Evolutionary conservation across 2,888 invertebrate species (phyloP), one percentile per base, ranked within the genome.

Genomic region (Polietes domitor): DNA sequence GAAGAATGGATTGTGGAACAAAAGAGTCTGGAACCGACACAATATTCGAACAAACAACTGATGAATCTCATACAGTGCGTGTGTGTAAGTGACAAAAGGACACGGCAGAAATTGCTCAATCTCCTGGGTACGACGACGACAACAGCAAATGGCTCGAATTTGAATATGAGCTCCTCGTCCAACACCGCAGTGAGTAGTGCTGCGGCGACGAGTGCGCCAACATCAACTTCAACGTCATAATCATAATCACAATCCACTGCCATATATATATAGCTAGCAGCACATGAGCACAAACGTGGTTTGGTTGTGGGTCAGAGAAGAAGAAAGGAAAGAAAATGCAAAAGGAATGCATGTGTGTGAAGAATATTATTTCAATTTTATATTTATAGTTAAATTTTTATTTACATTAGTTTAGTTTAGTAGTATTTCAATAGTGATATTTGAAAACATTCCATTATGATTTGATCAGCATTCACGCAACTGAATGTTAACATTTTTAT

Each of bases 1-100:
- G 98, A 99, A 90, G 95, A 95, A 70, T 99, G 99, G 95, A 94
- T 99, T 7, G 94, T 94, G 86, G 96, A 96, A 53, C 96, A 98
- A 90, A 94, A 94, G 82, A 97, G 98, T 91, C 95, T 97, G 90
- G 94, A 94, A 86, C 68, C 32, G 17, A 41, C 65, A 12, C 98
- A 98, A 91, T 99, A 99, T 93, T 96, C 97, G 0, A 93, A 94
- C 58, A 97, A 97, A 88, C 99, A 99, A 93, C 92, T 99, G 78
- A 93, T 95, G 70, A 96, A 97, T 19, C 93, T 99, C 53, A 95
- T 99, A 0, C 95, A 95, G 77, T 97, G 97, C 88, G 95, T 97
- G 0, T 97, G 97, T 90, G 97, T 97, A 88, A 96, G 97, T 89
- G 96, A 96, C 91, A 98, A 97, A 90, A 97, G 96, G 89, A 95